Conservation (phyloP, 2,888 invertebrate species). For the Pollenia angustigena region DNA sequence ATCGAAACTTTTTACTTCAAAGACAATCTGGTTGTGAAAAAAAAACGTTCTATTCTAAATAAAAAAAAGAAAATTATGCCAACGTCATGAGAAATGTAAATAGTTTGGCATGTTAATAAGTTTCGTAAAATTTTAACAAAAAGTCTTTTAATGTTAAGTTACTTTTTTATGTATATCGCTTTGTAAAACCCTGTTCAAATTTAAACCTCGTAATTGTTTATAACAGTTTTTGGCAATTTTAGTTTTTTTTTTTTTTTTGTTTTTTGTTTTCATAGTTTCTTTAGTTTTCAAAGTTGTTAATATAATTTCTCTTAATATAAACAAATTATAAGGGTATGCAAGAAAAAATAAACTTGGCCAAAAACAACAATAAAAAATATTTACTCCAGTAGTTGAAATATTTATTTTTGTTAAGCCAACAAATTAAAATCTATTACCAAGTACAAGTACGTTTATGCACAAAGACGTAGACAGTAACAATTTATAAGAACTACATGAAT, state of each 20-base stretch:
- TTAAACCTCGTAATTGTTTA: conserved; percentile 33
- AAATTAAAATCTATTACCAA: conserved; percentile 59
- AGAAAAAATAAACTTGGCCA: conserved; percentile 60
- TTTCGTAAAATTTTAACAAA: no score
- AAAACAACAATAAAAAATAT: conserved; percentile 19
- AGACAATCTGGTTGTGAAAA: no score
- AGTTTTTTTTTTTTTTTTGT: conserved; percentile 23
- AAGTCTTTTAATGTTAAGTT: no score
- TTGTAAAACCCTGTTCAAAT: neutral
- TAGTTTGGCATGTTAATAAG: no score
- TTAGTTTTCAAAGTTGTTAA: conserved; percentile 24
- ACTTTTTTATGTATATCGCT: no score
- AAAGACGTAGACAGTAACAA: conserved; percentile 27
- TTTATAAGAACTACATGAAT: conserved; percentile 34
- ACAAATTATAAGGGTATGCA: conserved; percentile 54
- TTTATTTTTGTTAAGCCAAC: conserved; percentile 41
- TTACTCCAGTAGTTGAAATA: conserved; percentile 38
- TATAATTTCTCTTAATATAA: conserved; percentile 60
- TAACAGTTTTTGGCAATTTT: conserved; percentile 31
- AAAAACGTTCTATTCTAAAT: no score
- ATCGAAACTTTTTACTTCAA: no score
- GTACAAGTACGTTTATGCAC: conserved; percentile 46
- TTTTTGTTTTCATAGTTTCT: neutral
- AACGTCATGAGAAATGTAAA: no score
- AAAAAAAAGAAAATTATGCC: no score